Evolutionary conservation across 2,888 invertebrate genomes (phyloP).

Genomic region (Sinopyrophorus schimmeli): DNA sequence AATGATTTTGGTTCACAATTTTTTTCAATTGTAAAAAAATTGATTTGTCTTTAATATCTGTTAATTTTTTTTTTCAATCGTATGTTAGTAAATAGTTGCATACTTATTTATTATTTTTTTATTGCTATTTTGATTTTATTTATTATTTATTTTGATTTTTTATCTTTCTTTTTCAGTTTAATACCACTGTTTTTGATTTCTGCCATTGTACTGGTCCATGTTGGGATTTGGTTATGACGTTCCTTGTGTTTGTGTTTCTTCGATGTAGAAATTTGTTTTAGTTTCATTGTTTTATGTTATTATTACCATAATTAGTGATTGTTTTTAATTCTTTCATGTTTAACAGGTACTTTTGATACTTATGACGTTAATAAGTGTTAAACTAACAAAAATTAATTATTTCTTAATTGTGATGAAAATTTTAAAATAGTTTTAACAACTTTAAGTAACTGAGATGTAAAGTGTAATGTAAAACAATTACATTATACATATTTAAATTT

Average conservation of each 20-base stretch:
- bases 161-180: slow-evolving; percentile 27
- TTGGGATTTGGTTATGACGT: slow-evolving; percentile 13
- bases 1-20: slow-evolving; percentile 29
- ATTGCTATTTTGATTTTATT: neutral
- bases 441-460: slow-evolving; percentile 13
- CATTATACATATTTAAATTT: slow-evolving; percentile 1
- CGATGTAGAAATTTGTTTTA: slow-evolving; percentile 7
- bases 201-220: slow-evolving; percentile 11
- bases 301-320: slow-evolving; percentile 20
- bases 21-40: slow-evolving; percentile 17
- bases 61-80: slow-evolving; percentile 11
- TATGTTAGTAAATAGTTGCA: slow-evolving; percentile 31
- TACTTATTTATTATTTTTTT: slow-evolving; percentile 27
- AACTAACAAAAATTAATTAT: slow-evolving; percentile 15
- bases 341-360: slow-evolving; percentile 21
- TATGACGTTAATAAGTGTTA: slow-evolving; percentile 9
- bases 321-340: slow-evolving; percentile 14
- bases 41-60: slow-evolving; percentile 24
- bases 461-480: neutral
- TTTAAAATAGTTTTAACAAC: slow-evolving; percentile 35
- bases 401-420: slow-evolving; percentile 34
- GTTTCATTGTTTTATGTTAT: slow-evolving; percentile 25
- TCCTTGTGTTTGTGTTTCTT: slow-evolving; percentile 14
- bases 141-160: slow-evolving; percentile 14
- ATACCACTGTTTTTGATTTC: slow-evolving; percentile 13